These are phyloP conservation scores for Jordanella pulchra DNA, from an alignment of 2,797 vertebrate species.

Conservation along the genomic window DNA sequence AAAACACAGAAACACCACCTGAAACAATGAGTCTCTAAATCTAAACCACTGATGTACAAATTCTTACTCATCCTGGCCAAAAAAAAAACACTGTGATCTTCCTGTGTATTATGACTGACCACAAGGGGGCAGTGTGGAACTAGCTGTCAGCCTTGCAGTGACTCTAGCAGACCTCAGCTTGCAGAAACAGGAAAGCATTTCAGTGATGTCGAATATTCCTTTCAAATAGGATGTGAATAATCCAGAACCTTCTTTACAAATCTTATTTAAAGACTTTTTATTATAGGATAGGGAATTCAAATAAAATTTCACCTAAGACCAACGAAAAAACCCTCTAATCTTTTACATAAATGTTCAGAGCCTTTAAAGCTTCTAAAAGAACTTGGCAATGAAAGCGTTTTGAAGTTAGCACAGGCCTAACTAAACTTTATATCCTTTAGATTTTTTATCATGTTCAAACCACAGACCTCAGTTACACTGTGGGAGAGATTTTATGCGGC, in stretches of 20 bases:
- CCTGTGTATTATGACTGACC: slow-evolving; percentile 17
- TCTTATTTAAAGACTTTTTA: not conserved
- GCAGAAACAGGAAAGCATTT: not conserved
- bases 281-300: not conserved
- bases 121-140: slow-evolving; percentile 47
- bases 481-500: not conserved
- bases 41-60: not conserved
- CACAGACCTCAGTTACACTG: not conserved
- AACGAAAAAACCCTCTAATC: not conserved
- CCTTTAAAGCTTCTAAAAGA: not conserved
- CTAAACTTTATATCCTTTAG: not conserved
- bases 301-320: not conserved
- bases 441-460: not conserved
- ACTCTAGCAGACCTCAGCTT: not conserved
- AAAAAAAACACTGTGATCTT: too few species aligned
- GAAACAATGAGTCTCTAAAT: not conserved
- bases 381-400: not conserved
- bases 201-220: not conserved
- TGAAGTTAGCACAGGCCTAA: not conserved
- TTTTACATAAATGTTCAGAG: not conserved
- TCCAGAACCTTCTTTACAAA: slow-evolving; percentile 8
- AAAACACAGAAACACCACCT: slow-evolving; percentile 23
- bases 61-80: not conserved
- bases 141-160: not conserved
- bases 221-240: not conserved